Conservation (phyloP, 1,140 invertebrate genomes). For the Drosophila albomicans region DNA sequence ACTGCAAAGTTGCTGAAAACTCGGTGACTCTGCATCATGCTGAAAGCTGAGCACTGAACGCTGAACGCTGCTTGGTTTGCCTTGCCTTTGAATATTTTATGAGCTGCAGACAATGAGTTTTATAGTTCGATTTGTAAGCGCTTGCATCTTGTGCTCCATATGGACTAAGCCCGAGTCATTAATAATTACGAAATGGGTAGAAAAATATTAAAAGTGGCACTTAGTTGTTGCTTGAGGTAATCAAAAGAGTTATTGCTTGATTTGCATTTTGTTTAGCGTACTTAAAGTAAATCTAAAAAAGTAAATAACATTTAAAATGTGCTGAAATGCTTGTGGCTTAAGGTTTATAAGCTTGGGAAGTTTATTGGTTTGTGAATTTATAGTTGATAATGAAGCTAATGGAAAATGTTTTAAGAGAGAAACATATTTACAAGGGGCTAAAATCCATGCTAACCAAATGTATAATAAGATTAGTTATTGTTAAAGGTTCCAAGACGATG, state of each 20-base stretch:
- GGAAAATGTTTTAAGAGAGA: no score
- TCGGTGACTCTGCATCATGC: conserved; percentile 43
- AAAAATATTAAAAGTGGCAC: background rate
- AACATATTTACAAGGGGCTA: no score
- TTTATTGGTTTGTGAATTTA: no score
- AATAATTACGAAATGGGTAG: conserved; percentile 2
- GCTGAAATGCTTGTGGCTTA: no score
- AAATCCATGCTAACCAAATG: no score
- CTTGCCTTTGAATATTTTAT: conserved; percentile 41
- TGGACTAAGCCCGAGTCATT: background rate
- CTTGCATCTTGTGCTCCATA: background rate
- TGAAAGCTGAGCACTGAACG: background rate
- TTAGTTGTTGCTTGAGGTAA: background rate
- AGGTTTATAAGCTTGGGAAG: no score
- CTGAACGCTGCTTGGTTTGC: conserved; percentile 7
- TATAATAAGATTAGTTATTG: no score
- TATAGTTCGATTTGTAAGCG: conserved; percentile 29
- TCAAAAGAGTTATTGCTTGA: background rate
- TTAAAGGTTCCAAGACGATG: no score
- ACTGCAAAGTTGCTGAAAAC: conserved; percentile 49
- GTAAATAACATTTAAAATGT: no score
- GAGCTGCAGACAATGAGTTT: conserved; percentile 45
- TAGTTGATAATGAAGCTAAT: no score
- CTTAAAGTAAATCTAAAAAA: no score
- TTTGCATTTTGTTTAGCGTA: background rate